Evolutionary conservation across 2,797 vertebrate genomes (phyloP), one percentile per base, ranked within the genome.

Genomic region (Taenioides sp.): DNA sequence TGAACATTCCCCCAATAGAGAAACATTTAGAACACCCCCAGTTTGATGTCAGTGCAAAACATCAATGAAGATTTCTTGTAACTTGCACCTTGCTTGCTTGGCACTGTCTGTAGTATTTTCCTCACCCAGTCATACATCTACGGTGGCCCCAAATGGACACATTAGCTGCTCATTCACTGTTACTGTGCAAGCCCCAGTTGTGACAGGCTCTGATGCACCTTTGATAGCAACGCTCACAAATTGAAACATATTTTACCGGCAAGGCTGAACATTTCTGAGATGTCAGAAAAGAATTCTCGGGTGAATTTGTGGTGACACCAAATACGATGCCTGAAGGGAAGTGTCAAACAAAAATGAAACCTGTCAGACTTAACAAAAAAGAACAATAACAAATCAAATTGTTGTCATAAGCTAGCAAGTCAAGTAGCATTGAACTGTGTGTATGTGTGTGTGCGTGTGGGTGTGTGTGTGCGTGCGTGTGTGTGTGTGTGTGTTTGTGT

Each of bases 251-350:
- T 20, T 72, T 40, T 16, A 70, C 76, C 67, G 73, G 65, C 54
- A 57, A n/a, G 20, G 34, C 67, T 82, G 77, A 84, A 59, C 25
- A 37, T 71, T 37, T 69, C 64, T 80, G 76, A 73, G 69, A 67
- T 61, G 78, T 77, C 70, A 74, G 25, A 75, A 49, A 81, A 10
- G 10, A 82, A 87, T 62, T 49, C 84, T 83, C 77, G 0, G 54
- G 84, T 73, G 84, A 69, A 72, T 83, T 80, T 58, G 9, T 60
- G 12, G 72, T 28, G 37, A 55, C 62, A 72, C 67, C 68, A 78
- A 80, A 84, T 70, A 67, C 71, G 54, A 77, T 69, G 86, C 86
- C 80, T 79, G 71, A 69, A 81, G 86, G 80, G 60, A 86, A 69
- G 60, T 80, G 84, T 83, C 78, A 62, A 31, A 7, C 31, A 71